phyloP scores from a whole-genome alignment of 2,888 invertebrate genomes.

The Ophraella communa region DNA sequence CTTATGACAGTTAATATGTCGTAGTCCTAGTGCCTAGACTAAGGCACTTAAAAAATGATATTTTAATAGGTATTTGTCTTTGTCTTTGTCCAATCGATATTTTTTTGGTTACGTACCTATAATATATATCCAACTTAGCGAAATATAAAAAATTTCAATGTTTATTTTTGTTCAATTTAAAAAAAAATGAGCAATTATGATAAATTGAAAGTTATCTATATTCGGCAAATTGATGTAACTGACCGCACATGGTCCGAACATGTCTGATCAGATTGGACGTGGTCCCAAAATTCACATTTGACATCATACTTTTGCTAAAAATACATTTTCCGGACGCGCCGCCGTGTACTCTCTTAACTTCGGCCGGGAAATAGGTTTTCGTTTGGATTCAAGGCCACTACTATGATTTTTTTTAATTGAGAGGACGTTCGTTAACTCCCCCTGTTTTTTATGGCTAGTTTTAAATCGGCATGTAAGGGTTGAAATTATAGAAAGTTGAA shows the following conservation, averaged over 20 bases:
- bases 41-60: no score
- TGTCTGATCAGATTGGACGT: slow-evolving; percentile 13
- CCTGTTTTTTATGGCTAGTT: no score
- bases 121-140: no score
- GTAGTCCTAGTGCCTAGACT: no score
- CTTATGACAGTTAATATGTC: no score
- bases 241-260: slow-evolving; percentile 22
- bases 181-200: background rate
- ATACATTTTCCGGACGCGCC: slow-evolving; percentile 19
- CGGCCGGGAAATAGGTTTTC: slow-evolving; percentile 15
- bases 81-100: no score
- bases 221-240: slow-evolving; percentile 9
- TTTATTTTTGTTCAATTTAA: background rate
- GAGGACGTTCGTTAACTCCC: background rate
- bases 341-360: background rate
- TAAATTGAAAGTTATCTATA: background rate
- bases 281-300: slow-evolving; percentile 20
- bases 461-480: no score
- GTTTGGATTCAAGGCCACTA: slow-evolving; percentile 20
- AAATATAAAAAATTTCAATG: no score
- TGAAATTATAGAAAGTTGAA: no score
- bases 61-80: no score
- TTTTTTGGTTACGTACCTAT: no score
- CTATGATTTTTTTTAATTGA: slow-evolving; percentile 1
- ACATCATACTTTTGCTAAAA: slow-evolving; percentile 30